A percentile compares a stretch with the other conserved stretches of the same genome.
phyloP scores from a whole-genome alignment of 2,113 vertebrate species.

The Pygathrix nemaeus region DNA sequence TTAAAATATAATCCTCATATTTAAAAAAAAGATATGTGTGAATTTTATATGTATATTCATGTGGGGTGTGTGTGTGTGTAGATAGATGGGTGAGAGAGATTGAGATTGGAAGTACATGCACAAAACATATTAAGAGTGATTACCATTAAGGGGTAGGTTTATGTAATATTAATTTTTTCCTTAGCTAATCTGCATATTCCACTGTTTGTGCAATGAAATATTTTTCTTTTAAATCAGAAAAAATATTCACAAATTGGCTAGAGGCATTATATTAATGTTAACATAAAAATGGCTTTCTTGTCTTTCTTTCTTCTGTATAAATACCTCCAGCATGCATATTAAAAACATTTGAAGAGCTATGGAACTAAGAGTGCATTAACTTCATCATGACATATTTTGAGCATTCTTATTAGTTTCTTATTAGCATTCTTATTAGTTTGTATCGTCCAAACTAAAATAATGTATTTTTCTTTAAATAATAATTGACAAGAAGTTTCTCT shows the following conservation, averaged over 20 bases:
- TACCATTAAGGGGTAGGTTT: neutral
- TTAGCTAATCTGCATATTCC: neutral
- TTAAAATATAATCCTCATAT: neutral
- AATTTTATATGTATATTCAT: neutral
- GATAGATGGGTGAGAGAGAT: neutral
- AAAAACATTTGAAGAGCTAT: neutral
- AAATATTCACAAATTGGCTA: neutral
- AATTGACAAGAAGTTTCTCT: neutral
- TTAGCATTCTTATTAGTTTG: too few relatives aligned
- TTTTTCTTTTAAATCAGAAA: neutral
- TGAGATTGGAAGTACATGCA: neutral
- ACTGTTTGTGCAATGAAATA: slow-evolving; percentile 8
- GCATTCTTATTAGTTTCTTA: neutral
- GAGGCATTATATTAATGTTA: neutral
- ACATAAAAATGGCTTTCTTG: neutral
- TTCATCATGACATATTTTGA: slow-evolving; percentile 16
- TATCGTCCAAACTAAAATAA: neutral
- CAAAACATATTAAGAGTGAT: neutral
- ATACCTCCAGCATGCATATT: neutral
- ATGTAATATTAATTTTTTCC: neutral
- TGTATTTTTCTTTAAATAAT: neutral
- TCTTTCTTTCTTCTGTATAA: neutral
- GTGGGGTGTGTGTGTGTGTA: neutral
- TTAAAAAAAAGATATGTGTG: neutral
- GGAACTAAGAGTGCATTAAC: neutral